Base-by-base conservation (phyloP, 2,888 invertebrate genomes). In the Torymus aiolomorphi region DNA sequence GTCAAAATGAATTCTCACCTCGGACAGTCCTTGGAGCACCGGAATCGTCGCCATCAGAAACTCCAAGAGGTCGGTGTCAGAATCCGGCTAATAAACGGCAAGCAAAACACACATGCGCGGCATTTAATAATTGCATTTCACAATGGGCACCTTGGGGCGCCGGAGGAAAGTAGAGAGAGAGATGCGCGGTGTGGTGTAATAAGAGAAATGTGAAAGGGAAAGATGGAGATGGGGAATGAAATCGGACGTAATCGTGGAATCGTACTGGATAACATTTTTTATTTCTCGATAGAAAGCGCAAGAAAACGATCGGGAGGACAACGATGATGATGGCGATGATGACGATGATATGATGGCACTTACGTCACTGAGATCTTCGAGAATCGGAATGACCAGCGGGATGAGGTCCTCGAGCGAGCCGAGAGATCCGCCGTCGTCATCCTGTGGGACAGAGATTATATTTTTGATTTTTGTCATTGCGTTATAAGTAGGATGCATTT, bases 351-450 rank as follows among this genome's bases (percentile, higher is more conserved):
- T 20, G 20, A 59, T 59, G 66, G 67, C 65, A 82, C 86, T 87
- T 87, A 90, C 90, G 71, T 90, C 88, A 83, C 89, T 90, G 13
- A 90, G 86, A 75, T 90, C 90, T 79, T 90, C 88, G 20, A 90
- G 83, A 78, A 90, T 86, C 0, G 90, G 90, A 2, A 86, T 83
- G n/a, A 86, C 83, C 5, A 90, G 76, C 2, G 88, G 88, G 52
- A 90, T 66, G 2, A 90, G 83, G 14, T 88, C 88, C 42, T 87
- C 70, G 5, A 90, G 11, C 1, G 88, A 85, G 72, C 87, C 85
- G n/a, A 90, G 75, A 0, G 88, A 89, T 51, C 89, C 89, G 69
- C 83, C 84, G 51, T 78, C 83, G 10, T 84, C 86, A 0, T 85
- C 85, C 10, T 85, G 63, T 62, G 51, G 54, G 71, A 62, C 61